Evolutionary conservation across 1,140 invertebrate genomes (phyloP).

Genomic region (Drosophila sucinea): DNA sequence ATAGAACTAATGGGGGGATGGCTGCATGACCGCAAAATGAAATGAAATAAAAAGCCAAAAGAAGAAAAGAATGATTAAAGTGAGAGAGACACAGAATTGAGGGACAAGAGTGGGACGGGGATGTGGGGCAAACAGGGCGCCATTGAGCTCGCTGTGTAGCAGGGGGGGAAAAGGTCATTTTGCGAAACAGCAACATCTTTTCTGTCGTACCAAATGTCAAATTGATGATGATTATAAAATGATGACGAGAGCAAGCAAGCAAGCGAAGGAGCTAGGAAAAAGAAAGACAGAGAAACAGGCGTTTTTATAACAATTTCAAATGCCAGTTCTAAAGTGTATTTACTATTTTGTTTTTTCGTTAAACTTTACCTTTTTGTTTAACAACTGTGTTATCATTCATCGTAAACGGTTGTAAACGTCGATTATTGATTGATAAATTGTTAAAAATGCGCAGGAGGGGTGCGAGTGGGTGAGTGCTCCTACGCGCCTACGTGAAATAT

Average conservation of each 20-base stretch:
- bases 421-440: neutral
- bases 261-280: too few relatives aligned
- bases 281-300: too few relatives aligned
- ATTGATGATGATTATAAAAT: conserved; percentile 11
- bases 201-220: conserved; percentile 3
- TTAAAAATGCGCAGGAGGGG: neutral
- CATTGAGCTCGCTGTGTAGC: too few relatives aligned
- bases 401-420: neutral
- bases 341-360: too few relatives aligned
- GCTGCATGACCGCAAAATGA: conserved; percentile 46
- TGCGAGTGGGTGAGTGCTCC: too few relatives aligned
- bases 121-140: too few relatives aligned
- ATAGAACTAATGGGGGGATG: neutral
- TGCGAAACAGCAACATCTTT: neutral
- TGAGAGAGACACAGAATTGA: too few relatives aligned
- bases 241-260: neutral
- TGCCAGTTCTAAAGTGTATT: too few relatives aligned
- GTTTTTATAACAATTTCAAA: too few relatives aligned
- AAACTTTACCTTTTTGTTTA: too few relatives aligned
- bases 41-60: neutral
- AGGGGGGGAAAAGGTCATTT: neutral
- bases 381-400: neutral
- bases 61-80: too few relatives aligned
- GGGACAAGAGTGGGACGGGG: too few relatives aligned
- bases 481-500: neutral